Conservation (phyloP, 2,797 vertebrate genomes). For the Enteromius afrohamiltoni region DNA sequence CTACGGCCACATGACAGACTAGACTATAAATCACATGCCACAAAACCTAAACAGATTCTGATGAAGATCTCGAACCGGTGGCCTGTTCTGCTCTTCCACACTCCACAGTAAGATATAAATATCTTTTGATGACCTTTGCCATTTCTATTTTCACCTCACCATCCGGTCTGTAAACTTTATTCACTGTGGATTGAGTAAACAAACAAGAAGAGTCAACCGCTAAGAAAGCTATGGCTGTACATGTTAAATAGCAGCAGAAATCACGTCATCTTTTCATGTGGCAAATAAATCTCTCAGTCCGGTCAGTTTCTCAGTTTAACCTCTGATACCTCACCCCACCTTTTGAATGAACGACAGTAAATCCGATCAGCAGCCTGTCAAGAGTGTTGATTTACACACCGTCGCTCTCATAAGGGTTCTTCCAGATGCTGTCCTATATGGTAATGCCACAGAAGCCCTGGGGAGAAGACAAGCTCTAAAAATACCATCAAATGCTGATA, state of each 20-base stretch:
- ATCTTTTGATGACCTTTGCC: constrained; percentile 17
- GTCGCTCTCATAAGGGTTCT: constrained; percentile 19
- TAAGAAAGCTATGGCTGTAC: background rate
- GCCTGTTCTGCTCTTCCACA: background rate
- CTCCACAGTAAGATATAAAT: constrained; percentile 21
- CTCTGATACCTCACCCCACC: background rate
- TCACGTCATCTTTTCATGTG: background rate
- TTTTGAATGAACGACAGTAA: constrained; percentile 28
- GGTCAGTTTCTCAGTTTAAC: background rate
- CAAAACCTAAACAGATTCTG: constrained; percentile 10
- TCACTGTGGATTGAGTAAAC: background rate
- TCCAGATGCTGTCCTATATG: constrained; percentile 27
- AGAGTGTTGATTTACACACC: constrained; percentile 26
- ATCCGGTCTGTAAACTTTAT: background rate
- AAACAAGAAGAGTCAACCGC: background rate
- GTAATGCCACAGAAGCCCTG: constrained; percentile 2
- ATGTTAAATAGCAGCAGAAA: background rate
- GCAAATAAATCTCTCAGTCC: background rate
- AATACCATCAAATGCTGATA: constrained; percentile 29
- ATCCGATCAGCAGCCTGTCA: constrained; percentile 43
- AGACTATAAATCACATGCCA: background rate
- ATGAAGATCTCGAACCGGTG: background rate
- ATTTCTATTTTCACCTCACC: background rate
- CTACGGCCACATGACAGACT: background rate
- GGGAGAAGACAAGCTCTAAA: constrained; percentile 21